These are phyloP conservation scores for Heteromormyrus szaboi DNA, from an alignment of 2,797 vertebrate species.

Conservation along the genomic window DNA sequence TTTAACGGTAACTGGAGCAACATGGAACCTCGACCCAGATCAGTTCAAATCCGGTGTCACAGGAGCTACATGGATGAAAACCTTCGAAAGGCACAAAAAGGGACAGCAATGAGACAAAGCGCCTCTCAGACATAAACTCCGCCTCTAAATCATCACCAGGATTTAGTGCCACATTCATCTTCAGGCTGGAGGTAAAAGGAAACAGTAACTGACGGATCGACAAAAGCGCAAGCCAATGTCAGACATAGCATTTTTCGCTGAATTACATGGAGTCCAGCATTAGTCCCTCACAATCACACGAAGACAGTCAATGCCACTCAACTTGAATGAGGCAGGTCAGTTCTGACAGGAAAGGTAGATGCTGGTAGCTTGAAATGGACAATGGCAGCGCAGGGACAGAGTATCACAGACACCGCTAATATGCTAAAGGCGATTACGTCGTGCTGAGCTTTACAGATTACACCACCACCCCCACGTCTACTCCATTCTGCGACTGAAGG, in stretches of 20 bases:
- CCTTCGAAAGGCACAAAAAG: neutral
- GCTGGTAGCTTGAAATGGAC: neutral
- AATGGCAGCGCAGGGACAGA: neutral
- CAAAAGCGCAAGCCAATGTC: neutral
- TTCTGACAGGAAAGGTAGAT: neutral
- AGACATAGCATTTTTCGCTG: neutral
- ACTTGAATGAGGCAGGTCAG: neutral
- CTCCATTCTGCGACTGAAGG: neutral
- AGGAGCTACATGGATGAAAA: neutral
- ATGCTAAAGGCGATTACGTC: slow-evolving; percentile 61
- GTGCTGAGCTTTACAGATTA: slow-evolving; percentile 62
- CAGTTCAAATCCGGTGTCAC: neutral
- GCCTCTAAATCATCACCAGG: neutral
- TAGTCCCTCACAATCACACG: neutral
- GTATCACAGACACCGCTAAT: neutral
- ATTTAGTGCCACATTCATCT: neutral
- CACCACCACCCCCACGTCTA: neutral
- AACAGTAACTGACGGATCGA: neutral
- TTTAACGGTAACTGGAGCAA: neutral
- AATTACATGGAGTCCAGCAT: neutral
- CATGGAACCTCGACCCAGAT: neutral
- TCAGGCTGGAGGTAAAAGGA: neutral
- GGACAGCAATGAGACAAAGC: neutral
- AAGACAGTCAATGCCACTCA: neutral
- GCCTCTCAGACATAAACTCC: neutral